These are phyloP conservation scores for Leuctra nigra DNA, from an alignment of 2,888 invertebrate species.

Conservation along the genomic window DNA sequence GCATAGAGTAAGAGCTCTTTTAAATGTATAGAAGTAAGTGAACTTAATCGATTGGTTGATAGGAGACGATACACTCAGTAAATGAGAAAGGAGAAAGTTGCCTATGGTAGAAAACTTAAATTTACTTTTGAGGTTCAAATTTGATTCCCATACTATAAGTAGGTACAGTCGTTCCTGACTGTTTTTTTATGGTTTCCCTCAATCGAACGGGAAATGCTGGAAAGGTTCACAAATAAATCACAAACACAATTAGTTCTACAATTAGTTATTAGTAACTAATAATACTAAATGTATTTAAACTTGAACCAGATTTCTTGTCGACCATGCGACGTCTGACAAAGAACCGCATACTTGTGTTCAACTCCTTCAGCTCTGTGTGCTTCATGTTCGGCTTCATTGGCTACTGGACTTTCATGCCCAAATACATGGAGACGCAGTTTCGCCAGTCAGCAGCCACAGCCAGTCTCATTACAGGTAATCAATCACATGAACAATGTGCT, in stretches of 20 bases:
- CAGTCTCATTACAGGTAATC: constrained; percentile 45
- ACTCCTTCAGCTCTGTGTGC: constrained; percentile 42
- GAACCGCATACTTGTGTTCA: constrained; percentile 41
- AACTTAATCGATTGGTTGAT: no score
- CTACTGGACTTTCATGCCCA: constrained; percentile 47
- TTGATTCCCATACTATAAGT: no score
- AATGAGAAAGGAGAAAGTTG: no score
- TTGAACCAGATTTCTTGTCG: constrained; percentile 33
- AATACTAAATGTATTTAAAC: constrained; percentile 9
- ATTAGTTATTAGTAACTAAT: background rate
- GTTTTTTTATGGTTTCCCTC: no score
- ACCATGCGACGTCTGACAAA: constrained; percentile 37
- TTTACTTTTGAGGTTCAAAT: no score
- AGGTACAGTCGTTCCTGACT: no score
- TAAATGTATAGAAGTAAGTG: no score
- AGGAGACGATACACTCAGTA: no score
- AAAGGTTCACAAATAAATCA: background rate
- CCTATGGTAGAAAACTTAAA: no score
- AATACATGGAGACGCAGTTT: constrained; percentile 49
- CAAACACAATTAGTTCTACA: no score
- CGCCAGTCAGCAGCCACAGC: constrained; percentile 43
- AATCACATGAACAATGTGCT: no score
- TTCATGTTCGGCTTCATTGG: constrained; percentile 41
- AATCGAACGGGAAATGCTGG: background rate
- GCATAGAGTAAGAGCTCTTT: no score